Evolutionary conservation across 2,888 invertebrate species (phyloP).

Genomic region (Trypoxylon attenuatum): DNA sequence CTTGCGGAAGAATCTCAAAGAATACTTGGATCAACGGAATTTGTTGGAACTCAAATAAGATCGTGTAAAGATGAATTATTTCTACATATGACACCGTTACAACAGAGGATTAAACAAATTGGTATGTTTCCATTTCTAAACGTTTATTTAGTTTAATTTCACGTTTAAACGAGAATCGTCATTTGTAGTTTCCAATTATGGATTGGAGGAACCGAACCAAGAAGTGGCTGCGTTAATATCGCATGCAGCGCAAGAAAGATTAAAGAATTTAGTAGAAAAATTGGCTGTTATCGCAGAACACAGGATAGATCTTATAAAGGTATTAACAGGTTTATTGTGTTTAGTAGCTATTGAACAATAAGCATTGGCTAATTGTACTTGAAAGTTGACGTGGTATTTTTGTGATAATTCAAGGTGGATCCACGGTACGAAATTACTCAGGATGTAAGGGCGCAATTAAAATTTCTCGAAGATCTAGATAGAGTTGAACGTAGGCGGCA

Average conservation of each 20-base stretch:
- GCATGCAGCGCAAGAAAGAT: slow-evolving; percentile 94
- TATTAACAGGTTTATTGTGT: slow-evolving; percentile 63
- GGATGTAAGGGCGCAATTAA: slow-evolving; percentile 94
- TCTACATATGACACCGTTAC: slow-evolving; percentile 85
- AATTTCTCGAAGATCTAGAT: slow-evolving; percentile 97
- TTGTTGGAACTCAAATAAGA: slow-evolving; percentile 89
- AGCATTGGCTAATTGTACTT: not conserved
- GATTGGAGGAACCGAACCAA: slow-evolving; percentile 87
- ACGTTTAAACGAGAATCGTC: slow-evolving; percentile 2
- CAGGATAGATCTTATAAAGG: slow-evolving; percentile 93
- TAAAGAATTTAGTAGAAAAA: slow-evolving; percentile 93
- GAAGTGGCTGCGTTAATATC: slow-evolving; percentile 94
- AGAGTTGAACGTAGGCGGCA: slow-evolving; percentile 94
- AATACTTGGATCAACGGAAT: slow-evolving; percentile 92
- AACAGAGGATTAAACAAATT: slow-evolving; percentile 85
- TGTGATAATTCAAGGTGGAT: slow-evolving; percentile 80
- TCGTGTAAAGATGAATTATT: slow-evolving; percentile 96
- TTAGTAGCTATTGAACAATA: not conserved
- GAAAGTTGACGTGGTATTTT: no score
- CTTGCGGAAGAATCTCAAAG: slow-evolving; percentile 96
- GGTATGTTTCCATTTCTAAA: slow-evolving; percentile 69
- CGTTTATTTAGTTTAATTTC: not conserved
- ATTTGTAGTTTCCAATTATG: slow-evolving; percentile 78
- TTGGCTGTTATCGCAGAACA: slow-evolving; percentile 95
- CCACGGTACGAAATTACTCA: slow-evolving; percentile 91